A percentile compares a stretch with the other conserved stretches of the same genome.
Conservation (phyloP, 2,797 vertebrate genomes). For the Anguilla megastoma region DNA sequence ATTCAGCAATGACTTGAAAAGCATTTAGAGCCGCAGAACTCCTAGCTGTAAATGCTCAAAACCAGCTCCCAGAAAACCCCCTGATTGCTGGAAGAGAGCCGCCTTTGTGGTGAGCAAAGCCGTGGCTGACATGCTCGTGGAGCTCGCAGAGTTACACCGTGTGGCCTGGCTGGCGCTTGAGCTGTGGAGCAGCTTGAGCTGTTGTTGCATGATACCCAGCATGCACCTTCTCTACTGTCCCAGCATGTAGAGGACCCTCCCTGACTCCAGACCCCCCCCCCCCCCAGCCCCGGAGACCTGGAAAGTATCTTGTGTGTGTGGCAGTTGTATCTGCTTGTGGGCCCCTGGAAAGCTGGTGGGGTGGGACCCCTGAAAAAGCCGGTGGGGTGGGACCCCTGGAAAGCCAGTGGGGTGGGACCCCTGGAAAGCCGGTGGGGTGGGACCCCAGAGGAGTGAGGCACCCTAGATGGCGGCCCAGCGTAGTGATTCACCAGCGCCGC, state of each 20-base stretch:
- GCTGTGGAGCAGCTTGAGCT: constrained; percentile 42
- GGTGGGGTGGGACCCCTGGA: no score
- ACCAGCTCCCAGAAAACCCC: constrained; percentile 37
- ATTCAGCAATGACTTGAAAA: constrained; percentile 35
- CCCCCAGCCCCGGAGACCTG: neutral
- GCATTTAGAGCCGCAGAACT: constrained; percentile 30
- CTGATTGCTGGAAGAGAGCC: constrained; percentile 59
- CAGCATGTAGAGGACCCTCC: neutral
- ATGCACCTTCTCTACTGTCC: neutral
- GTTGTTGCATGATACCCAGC: neutral
- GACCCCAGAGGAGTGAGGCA: constrained; percentile 29
- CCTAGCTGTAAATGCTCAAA: constrained; percentile 13
- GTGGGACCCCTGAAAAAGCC: no score
- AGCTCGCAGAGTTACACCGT: constrained; percentile 39
- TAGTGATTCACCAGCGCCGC: constrained; percentile 38
- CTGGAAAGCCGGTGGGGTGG: neutral
- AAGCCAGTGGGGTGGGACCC: neutral
- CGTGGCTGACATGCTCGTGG: constrained; percentile 48
- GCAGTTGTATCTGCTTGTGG: neutral
- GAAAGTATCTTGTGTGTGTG: neutral
- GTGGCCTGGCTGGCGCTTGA: constrained; percentile 42
- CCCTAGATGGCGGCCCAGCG: constrained; percentile 39
- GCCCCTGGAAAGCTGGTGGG: no score
- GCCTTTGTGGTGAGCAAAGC: constrained; percentile 60
- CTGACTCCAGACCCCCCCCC: neutral